Conservation (phyloP, 2,113 vertebrate genomes). For the Neopipo cinnamomea region DNA sequence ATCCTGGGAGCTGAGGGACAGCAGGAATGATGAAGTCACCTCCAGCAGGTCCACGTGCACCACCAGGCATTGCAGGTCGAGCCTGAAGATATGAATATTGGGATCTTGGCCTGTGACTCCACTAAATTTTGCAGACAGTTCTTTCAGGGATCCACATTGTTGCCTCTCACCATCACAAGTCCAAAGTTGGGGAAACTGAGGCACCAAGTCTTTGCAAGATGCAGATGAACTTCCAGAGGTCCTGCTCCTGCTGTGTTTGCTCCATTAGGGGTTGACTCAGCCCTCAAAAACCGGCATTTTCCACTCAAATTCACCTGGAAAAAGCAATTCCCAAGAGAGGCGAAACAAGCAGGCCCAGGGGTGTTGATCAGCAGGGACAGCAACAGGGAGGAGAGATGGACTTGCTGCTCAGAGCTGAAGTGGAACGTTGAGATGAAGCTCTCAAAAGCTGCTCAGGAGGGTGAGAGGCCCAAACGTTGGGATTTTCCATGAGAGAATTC, state of each 20-base stretch:
- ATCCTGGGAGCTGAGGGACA: background rate
- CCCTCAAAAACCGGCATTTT: background rate
- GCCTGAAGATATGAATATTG: background rate
- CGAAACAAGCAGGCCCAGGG: background rate
- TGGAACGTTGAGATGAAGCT: background rate
- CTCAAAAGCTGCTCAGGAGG: background rate
- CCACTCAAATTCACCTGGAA: background rate
- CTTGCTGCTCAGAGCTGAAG: background rate
- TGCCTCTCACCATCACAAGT: background rate
- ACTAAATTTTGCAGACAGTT: background rate
- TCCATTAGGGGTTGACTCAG: background rate
- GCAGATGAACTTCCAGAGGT: background rate
- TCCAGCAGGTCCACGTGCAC: background rate
- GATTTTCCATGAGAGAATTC: background rate
- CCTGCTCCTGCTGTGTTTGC: background rate
- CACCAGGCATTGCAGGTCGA: background rate
- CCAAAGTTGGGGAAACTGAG: background rate
- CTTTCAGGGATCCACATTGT: background rate
- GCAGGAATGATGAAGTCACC: background rate
- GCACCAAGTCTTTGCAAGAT: background rate
- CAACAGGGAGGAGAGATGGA: background rate
- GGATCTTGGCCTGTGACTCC: background rate
- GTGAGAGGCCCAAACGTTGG: background rate
- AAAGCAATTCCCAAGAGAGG: background rate
- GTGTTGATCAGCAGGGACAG: background rate